Evolutionary conservation across 30 jellyfish, hydroid and myxozoan species (phyloP).

Genomic region (Chironex yamaguchii): DNA sequence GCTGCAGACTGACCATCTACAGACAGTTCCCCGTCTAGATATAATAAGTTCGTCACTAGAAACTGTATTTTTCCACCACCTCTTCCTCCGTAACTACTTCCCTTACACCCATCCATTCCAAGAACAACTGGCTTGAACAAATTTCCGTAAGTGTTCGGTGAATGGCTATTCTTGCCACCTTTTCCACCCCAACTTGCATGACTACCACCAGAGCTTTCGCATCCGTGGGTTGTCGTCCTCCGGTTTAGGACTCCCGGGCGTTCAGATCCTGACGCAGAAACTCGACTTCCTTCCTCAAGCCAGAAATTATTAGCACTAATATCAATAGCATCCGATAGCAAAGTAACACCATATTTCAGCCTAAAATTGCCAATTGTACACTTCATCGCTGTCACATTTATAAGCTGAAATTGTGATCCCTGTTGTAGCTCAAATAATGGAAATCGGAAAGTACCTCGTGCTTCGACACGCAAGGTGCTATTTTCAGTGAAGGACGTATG

Average conservation of each 20-base stretch:
- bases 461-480: slow-evolving; percentile 61
- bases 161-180: slow-evolving; percentile 5
- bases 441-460: slow-evolving; percentile 67
- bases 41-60: slow-evolving; percentile 54
- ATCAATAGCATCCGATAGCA: slow-evolving; percentile 63
- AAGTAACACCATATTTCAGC: slow-evolving; percentile 65
- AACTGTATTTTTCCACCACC: slow-evolving; percentile 65
- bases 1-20: slow-evolving; percentile 59
- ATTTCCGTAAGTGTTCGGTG: slow-evolving; percentile 48
- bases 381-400: slow-evolving; percentile 68
- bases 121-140: slow-evolving; percentile 25
- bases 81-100: slow-evolving; percentile 30
- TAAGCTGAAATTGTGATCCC: slow-evolving; percentile 63
- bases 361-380: slow-evolving; percentile 72
- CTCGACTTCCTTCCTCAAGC: slow-evolving; percentile 67
- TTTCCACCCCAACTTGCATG: slow-evolving; percentile 66
- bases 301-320: slow-evolving; percentile 63
- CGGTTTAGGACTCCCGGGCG: slow-evolving; percentile 63
- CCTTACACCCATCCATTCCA: slow-evolving; percentile 72
- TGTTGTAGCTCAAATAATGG: slow-evolving; percentile 74
- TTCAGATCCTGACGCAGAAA: slow-evolving; percentile 61
- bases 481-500: slow-evolving; percentile 70
- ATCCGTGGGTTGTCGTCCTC: slow-evolving; percentile 35
- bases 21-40: slow-evolving; percentile 60
- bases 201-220: slow-evolving; percentile 75